phyloP scores from a whole-genome alignment of 2,888 invertebrate species.

The Rhabditoides inermis region DNA sequence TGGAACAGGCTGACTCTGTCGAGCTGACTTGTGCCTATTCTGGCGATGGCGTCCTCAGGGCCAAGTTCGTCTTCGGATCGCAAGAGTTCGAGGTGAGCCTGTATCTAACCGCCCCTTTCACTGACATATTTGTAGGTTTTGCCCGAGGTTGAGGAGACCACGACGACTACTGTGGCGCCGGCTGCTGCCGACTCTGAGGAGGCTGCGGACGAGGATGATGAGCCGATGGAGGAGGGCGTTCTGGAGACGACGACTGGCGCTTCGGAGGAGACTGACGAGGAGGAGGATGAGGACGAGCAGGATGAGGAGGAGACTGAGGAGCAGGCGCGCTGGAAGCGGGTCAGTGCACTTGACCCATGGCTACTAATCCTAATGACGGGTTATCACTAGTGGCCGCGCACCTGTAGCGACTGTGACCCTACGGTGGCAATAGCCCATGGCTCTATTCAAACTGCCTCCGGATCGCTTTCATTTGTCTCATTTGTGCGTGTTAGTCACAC shows the following conservation, averaged over 20 bases:
- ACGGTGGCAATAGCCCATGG: too few species aligned
- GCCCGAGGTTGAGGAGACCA: not conserved
- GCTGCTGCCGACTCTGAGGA: conserved; percentile 6
- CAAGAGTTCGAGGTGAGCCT: conserved; percentile 22
- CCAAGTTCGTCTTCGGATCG: conserved; percentile 25
- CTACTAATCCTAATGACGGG: too few species aligned
- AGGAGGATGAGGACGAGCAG: conserved; percentile 1
- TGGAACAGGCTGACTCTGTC: conserved; percentile 26
- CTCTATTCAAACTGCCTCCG: too few species aligned
- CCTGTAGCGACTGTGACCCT: too few species aligned
- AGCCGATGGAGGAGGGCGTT: not conserved
- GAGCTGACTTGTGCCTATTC: conserved; percentile 23
- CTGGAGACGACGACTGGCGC: not conserved
- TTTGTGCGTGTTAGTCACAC: too few species aligned
- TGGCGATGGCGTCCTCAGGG: conserved; percentile 23
- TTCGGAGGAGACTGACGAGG: not conserved
- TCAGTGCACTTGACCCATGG: too few species aligned
- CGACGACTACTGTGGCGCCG: not conserved
- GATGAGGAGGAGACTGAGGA: conserved; percentile 18
- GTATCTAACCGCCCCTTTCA: not conserved
- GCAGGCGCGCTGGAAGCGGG: conserved; percentile 21
- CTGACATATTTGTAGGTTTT: not conserved
- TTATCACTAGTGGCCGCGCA: too few species aligned
- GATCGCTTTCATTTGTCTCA: too few species aligned
- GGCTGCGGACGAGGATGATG: conserved; percentile 1